Conservation (phyloP, 2,797 vertebrate species). For the Bradypus variegatus region DNA sequence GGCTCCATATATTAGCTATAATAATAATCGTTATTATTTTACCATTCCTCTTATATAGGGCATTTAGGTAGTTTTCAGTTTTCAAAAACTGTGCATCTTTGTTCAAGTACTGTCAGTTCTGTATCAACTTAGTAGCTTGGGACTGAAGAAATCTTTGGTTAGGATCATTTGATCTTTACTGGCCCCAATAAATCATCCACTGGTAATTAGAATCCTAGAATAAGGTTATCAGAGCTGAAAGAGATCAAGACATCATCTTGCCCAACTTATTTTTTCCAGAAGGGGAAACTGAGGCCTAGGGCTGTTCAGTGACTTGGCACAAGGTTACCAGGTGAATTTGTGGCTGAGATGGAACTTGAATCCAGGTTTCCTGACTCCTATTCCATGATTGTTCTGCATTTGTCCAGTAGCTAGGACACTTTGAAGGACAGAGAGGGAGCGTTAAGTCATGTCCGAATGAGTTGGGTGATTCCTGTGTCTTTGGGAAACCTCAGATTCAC, state of each 20-base stretch:
- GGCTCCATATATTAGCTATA: neutral
- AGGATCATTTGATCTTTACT: neutral
- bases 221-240: neutral
- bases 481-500: neutral
- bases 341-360: neutral
- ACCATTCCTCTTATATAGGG: neutral
- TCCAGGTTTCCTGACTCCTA: neutral
- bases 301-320: neutral
- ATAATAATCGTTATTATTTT: neutral
- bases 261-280: neutral
- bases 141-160: neutral
- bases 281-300: constrained; percentile 45
- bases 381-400: neutral
- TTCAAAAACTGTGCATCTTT: neutral
- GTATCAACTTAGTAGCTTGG: neutral
- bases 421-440: neutral
- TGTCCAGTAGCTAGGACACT: neutral
- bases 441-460: neutral
- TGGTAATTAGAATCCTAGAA: neutral
- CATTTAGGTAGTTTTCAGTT: neutral
- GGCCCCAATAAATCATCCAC: neutral
- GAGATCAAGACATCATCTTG: neutral
- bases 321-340: neutral
- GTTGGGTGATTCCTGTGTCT: neutral
- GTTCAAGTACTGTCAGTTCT: neutral